Evolutionary conservation across 2,113 vertebrate genomes (phyloP), one percentile per base, ranked within the genome.

Genomic region (Indicator indicator): DNA sequence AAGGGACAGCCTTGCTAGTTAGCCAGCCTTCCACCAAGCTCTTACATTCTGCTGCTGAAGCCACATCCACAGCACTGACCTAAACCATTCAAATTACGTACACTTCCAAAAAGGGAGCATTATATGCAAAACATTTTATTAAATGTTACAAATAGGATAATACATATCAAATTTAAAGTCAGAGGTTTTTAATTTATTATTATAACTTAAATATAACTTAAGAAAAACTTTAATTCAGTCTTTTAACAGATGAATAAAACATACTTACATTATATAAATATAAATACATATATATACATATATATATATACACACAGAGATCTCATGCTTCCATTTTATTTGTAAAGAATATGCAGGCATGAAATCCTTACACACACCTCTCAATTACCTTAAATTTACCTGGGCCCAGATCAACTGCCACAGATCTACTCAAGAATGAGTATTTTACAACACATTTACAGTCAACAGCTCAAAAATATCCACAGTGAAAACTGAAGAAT

Each of bases 181-280:
- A 86, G 26, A 56, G 5, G 38, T 62, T 71, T 65, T 76, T 77
- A 88, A 92, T 76, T 96, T 95, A 92, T 56, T 36, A 75, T 73
- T 21, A 96, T 96, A 96, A 95, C 5, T 95, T 96, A 96, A 89
- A 75, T 14, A 96, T 95, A 95, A 89, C 18, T 95, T 91, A 73
- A 56, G 28, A 81, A 42, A 79, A 5, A 78, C 33, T 33, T 28
- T 69, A 27, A 78, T 59, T 60, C 68, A 9, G 52, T 38, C 52
- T 62, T 68, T 46, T 72, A 90, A 88, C 36, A 78, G 65, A 28
- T 85, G 5, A 67, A 40, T 81, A 72, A 77, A 32, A 68, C 62
- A 54, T 58, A 63, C 9, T 86, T 71, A 20, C 38, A 76, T 74
- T 71, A 85, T 30, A 84, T 42, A 77, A 68, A 83, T 30, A 82